Conservation (phyloP, 2,113 vertebrate species). For the Barnardius zonarius region DNA sequence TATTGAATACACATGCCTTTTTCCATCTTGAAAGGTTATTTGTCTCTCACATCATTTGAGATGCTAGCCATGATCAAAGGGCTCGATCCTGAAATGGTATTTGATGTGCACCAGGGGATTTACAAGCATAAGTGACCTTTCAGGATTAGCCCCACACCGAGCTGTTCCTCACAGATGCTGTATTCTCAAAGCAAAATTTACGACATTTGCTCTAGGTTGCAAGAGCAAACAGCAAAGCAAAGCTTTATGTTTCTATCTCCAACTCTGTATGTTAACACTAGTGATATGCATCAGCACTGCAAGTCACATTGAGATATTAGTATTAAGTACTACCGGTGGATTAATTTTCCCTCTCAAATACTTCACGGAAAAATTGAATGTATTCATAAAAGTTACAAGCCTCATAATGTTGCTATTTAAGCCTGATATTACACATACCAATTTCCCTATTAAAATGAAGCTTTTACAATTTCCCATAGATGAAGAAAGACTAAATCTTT, state of each 20-base stretch:
- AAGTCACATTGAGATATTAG: not conserved
- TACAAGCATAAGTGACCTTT: not conserved
- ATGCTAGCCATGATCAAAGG: not conserved
- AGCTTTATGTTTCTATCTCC: not conserved
- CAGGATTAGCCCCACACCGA: not conserved
- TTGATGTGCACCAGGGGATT: not conserved
- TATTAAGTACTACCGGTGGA: not conserved
- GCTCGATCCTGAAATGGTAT: not conserved
- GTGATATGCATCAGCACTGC: not conserved
- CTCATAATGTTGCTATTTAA: not conserved
- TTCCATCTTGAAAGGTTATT: not conserved
- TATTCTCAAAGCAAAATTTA: not conserved
- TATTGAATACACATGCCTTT: not conserved
- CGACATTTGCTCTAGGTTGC: not conserved
- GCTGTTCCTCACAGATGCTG: not conserved
- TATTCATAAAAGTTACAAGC: not conserved
- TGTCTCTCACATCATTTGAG: not conserved
- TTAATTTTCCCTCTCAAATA: not conserved
- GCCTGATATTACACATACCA: not conserved
- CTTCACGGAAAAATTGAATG: not conserved
- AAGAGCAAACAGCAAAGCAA: not conserved
- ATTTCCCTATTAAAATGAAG: not conserved
- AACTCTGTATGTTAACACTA: not conserved
- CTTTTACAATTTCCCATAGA: not conserved
- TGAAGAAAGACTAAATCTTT: not conserved